Evolutionary conservation across 2,888 invertebrate genomes (phyloP), one percentile per base, ranked within the genome.

Genomic region (Papilio demoleus): DNA sequence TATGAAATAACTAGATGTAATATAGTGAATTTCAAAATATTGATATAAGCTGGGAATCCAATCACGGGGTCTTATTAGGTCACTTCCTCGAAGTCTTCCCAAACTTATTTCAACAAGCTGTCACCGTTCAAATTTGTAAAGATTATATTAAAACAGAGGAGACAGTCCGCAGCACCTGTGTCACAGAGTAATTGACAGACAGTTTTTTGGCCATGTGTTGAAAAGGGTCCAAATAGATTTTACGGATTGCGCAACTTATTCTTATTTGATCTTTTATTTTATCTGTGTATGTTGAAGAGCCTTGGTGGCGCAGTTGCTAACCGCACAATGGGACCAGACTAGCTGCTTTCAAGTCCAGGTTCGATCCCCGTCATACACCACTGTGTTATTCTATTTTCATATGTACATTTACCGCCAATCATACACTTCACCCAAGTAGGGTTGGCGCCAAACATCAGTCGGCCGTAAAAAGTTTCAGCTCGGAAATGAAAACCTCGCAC

Each of bases 71-170:
- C 47, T 47, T 47, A 22, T 27, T 53, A 53, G 24, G 53, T 53
- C 27, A 53, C 53, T 53, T 53, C 53, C 53, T 22, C 24, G 53
- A 53, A 27, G 27, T 53, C 24, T n/a, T 53, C 27, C 14, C 24
- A 27, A 53, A 53, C 53, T 53, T 27, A 53, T 53, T 53, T 53
- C 53, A 27, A 53, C 53, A 27, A 53, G 53, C 53, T 27, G 53
- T 14, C 27, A 53, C 53, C n/a, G 14, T 53, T 27, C 53, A 24
- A 22, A 47, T 50, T 50, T 50, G 50, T 22, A 50, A 53, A 53
- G 53, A 53, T 50, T 50, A 50, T 53, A 53, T 53, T 24, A 27
- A 53, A 53, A 53, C 53, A 53, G 24, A 24, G 27, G 14, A 50
- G 50, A 53, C 53, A 53, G 24, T 53, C 27, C n/a, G n/a, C 14